Conservation (phyloP, 92 coral and sea anemone genomes). For the Umimayanthus kanabou region DNA sequence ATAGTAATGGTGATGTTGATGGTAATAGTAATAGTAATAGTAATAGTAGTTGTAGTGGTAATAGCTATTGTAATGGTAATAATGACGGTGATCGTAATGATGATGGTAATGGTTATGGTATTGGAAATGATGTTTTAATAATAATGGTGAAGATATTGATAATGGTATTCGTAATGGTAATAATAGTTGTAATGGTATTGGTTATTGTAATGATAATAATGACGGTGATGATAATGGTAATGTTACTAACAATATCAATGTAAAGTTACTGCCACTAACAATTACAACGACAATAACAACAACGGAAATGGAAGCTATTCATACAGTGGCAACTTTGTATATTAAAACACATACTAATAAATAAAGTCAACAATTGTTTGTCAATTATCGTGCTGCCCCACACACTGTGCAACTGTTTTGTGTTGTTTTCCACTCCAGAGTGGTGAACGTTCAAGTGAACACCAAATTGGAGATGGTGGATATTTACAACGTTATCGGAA, state of each 20-base stretch:
- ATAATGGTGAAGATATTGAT: background rate
- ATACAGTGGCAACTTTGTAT: background rate
- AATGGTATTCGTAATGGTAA: background rate
- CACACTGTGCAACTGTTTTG: background rate
- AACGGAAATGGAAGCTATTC: too few species aligned
- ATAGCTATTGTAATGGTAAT: background rate
- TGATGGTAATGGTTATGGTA: background rate
- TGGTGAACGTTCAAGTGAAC: constrained; percentile 62
- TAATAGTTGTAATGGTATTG: background rate
- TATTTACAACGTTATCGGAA: constrained; percentile 80
- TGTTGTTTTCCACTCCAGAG: constrained; percentile 31
- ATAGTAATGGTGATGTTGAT: too few species aligned
- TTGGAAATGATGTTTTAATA: too few species aligned
- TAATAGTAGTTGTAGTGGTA: background rate
- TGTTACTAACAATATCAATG: too few species aligned
- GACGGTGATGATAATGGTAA: background rate
- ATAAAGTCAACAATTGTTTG: background rate
- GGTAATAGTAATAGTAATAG: background rate
- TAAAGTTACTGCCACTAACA: background rate
- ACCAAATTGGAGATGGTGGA: constrained; percentile 55
- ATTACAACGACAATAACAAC: background rate
- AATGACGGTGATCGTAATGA: background rate
- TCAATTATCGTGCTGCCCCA: too few species aligned
- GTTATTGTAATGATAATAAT: too few species aligned
- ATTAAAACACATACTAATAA: background rate